Evolutionary conservation across 1,140 invertebrate genomes (phyloP), one percentile per base, ranked within the genome.

Genomic region (Drosophila sturtevanti): DNA sequence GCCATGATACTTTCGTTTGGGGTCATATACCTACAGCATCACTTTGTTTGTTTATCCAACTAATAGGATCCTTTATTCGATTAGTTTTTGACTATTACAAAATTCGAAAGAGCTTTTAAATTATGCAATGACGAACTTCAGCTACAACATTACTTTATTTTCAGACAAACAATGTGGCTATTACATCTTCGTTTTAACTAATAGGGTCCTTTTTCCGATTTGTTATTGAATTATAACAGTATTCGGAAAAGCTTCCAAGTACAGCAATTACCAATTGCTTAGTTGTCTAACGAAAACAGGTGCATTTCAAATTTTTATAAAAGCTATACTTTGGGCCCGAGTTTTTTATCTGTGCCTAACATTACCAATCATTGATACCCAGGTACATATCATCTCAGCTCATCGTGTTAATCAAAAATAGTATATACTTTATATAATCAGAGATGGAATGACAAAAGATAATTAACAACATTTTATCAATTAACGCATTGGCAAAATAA

Each of bases 381-480:
- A n/a, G n/a, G n/a, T n/a, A n/a, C n/a, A n/a, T n/a, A n/a, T n/a
- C n/a, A n/a, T n/a, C n/a, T n/a, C n/a, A n/a, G n/a, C n/a, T n/a
- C n/a, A n/a, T n/a, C n/a, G n/a, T n/a, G n/a, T n/a, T n/a, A n/a
- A n/a, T n/a, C n/a, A n/a, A n/a, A n/a, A n/a, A n/a, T n/a, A n/a
- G n/a, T n/a, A n/a, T n/a, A n/a, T n/a, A n/a, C n/a, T n/a, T n/a
- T n/a, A n/a, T n/a, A n/a, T n/a, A n/a, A n/a, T n/a, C n/a, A n/a
- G n/a, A n/a, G n/a, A n/a, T n/a, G n/a, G n/a, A 41, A 55, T 38
- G 44, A 79, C 63, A 79, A 64, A 63, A 21, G 60, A 62, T 81
- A 48, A 76, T 72, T 72, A 72, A 77, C 41, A 78, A 61, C 68
- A 63, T 81, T 76, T 72, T 68, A 80, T 80, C 63, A 76, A 80